These are phyloP conservation scores for Anolis sagrei DNA, from an alignment of 2,113 vertebrate genomes.

Conservation along the genomic window DNA sequence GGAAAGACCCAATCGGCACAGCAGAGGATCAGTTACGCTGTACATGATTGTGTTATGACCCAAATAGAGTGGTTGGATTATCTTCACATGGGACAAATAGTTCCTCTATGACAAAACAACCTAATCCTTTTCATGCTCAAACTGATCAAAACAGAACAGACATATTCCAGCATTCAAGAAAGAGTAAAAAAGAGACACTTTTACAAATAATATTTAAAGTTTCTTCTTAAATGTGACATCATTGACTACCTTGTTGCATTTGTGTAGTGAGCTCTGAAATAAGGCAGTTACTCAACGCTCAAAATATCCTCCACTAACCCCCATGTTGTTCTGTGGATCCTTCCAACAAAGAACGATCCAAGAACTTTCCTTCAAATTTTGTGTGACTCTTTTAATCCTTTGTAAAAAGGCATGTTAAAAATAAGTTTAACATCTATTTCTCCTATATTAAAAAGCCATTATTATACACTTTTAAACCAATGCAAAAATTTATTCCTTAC, in stretches of 20 bases:
- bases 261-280: background rate
- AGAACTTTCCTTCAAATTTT: conserved; percentile 2
- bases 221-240: conserved; percentile 6
- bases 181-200: background rate
- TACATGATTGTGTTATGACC: background rate
- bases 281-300: background rate
- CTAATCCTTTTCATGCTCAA: background rate
- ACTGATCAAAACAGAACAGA: background rate
- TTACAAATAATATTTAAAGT: background rate
- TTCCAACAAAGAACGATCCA: conserved; percentile 18
- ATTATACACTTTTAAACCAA: conserved; percentile 44
- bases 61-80: background rate
- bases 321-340: background rate
- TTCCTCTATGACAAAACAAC: background rate
- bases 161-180: background rate
- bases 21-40: background rate
- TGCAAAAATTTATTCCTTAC: background rate
- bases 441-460: conserved; percentile 45
- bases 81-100: background rate
- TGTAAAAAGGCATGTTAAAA: conserved; percentile 42
- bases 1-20: background rate
- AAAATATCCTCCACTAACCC: background rate
- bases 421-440: conserved; percentile 32
- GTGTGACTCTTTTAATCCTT: background rate
- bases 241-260: background rate